phyloP scores from a whole-genome alignment of 2,888 invertebrate genomes.

The Heliconius sara region DNA sequence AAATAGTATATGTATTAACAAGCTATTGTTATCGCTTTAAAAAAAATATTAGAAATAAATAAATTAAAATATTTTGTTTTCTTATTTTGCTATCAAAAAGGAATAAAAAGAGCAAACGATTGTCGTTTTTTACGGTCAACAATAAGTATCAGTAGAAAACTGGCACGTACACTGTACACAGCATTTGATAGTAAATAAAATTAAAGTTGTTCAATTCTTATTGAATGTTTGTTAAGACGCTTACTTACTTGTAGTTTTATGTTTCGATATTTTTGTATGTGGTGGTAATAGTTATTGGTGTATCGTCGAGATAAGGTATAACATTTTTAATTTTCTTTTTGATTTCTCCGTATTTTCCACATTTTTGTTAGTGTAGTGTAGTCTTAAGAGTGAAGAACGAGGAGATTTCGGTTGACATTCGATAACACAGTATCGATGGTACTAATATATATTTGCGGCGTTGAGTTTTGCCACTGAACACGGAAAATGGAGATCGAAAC shows the following conservation, averaged over 20 bases:
- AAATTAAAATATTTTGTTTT: neutral
- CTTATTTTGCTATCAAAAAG: neutral
- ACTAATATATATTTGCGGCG: too few species aligned
- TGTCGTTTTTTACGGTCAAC: neutral
- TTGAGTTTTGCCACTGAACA: too few species aligned
- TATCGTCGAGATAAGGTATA: neutral
- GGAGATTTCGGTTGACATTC: neutral
- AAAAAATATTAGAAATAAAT: neutral
- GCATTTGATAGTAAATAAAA: neutral
- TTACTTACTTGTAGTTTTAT: neutral
- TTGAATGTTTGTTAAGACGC: neutral
- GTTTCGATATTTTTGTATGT: neutral
- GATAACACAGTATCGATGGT: too few species aligned
- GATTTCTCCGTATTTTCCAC: neutral
- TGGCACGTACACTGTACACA: neutral
- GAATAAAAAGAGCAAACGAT: neutral
- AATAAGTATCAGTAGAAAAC: slow-evolving; percentile 7
- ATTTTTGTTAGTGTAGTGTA: neutral
- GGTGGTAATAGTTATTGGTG: neutral
- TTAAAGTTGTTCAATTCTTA: neutral
- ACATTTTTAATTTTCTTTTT: neutral
- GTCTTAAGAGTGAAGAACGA: neutral
- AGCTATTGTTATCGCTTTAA: neutral
- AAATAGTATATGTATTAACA: neutral
- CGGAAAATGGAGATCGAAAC: too few species aligned